Evolutionary conservation across 1,140 invertebrate genomes (phyloP).

Genomic region (Penaeus indicus): DNA sequence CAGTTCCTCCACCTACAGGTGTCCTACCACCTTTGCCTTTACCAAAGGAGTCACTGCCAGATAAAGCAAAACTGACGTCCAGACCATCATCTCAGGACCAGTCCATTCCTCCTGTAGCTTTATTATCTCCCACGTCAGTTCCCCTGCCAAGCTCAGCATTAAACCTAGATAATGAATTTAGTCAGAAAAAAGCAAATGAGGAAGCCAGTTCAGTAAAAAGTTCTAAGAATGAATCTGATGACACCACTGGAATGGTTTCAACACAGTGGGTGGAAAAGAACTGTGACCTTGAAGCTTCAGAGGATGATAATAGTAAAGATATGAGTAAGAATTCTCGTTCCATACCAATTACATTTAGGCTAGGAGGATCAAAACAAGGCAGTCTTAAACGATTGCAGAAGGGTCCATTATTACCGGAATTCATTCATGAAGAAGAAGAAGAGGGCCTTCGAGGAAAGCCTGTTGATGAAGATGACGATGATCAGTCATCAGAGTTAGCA

Average conservation of each 20-base stretch:
- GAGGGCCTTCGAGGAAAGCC: not conserved
- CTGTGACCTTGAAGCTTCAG: not conserved
- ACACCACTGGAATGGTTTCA: not conserved
- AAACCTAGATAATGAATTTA: too few species aligned
- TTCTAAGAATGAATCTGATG: not conserved
- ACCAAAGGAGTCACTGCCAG: too few species aligned
- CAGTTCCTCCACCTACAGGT: slow-evolving; percentile 11
- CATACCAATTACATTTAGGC: slow-evolving; percentile 44
- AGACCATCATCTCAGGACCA: slow-evolving; percentile 11
- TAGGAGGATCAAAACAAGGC: slow-evolving; percentile 37
- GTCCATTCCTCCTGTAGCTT: slow-evolving; percentile 8
- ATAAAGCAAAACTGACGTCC: not conserved
- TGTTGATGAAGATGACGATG: not conserved
- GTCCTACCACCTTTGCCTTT: too few species aligned
- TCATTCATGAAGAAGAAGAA: slow-evolving; percentile 44
- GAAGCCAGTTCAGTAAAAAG: not conserved
- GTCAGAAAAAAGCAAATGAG: not conserved
- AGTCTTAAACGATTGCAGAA: slow-evolving; percentile 19
- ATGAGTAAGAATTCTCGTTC: slow-evolving; percentile 23
- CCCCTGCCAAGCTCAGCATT: slow-evolving; percentile 18
- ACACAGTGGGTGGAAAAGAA: slow-evolving; percentile 32
- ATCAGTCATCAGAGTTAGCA: too few species aligned
- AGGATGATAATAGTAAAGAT: slow-evolving; percentile 11
- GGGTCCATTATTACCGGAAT: slow-evolving; percentile 9
- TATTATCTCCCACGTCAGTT: slow-evolving; percentile 25